phyloP scores from a whole-genome alignment of 2,797 vertebrate species.

The Aratinga solstitialis region DNA sequence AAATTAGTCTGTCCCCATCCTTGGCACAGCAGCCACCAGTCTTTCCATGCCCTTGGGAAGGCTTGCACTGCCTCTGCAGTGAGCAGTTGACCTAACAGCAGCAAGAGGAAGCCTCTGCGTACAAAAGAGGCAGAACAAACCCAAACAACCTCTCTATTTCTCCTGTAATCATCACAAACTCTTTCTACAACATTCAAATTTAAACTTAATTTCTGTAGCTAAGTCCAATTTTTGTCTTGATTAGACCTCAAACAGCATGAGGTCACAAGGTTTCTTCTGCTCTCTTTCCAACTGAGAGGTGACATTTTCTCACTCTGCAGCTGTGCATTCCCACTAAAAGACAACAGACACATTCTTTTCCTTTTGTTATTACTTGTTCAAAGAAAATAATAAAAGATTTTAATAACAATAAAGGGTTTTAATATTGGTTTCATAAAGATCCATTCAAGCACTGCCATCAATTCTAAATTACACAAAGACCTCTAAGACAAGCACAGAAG shows the following conservation, averaged over 20 bases:
- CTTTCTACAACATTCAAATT: neutral
- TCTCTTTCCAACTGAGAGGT: neutral
- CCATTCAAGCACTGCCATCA: neutral
- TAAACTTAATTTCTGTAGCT: neutral
- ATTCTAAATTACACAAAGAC: neutral
- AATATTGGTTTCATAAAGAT: neutral
- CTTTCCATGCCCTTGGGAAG: neutral
- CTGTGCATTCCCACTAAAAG: neutral
- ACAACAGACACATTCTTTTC: neutral
- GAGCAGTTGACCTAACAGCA: neutral
- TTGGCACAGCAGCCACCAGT: neutral
- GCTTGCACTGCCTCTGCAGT: neutral
- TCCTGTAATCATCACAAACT: neutral
- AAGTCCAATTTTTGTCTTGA: neutral
- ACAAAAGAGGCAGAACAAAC: neutral
- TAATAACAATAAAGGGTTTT: neutral
- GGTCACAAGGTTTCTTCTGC: neutral
- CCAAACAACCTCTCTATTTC: neutral
- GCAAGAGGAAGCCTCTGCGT: neutral
- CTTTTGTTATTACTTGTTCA: neutral
- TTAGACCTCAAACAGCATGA: neutral
- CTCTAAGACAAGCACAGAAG: neutral
- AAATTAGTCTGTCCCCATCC: neutral
- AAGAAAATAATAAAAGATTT: neutral
- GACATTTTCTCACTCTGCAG: neutral